Conservation (phyloP, 1,140 invertebrate species). For the Trichogramma pretiosum region DNA sequence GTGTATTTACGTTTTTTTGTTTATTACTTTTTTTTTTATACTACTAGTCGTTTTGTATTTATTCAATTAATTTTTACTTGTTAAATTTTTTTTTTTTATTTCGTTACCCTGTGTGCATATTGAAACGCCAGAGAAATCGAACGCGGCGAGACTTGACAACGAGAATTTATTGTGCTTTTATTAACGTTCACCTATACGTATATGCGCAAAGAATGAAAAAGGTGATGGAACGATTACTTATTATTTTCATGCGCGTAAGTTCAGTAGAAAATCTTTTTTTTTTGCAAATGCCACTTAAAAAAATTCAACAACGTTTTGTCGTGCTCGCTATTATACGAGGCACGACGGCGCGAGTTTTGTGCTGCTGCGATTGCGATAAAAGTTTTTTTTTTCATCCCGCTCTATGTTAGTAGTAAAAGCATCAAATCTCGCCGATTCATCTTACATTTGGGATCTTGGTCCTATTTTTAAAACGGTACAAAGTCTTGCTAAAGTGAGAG, state of each 20-base stretch:
- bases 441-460: slow-evolving; percentile 30
- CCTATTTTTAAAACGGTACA: slow-evolving; percentile 26
- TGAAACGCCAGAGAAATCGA: slow-evolving; percentile 28
- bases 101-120: slow-evolving; percentile 40
- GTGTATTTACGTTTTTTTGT: not conserved
- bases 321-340: not conserved
- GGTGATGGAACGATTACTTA: no score
- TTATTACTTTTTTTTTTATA: no score
- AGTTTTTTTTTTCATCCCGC: no score
- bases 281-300: not conserved
- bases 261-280: not conserved
- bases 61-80: no score
- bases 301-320: not conserved
- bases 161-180: slow-evolving; percentile 7
- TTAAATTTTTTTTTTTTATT: slow-evolving; percentile 33
- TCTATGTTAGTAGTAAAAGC: not conserved
- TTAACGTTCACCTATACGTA: no score
- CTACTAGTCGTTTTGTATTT: no score
- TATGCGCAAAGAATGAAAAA: no score
- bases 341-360: no score
- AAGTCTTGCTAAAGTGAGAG: slow-evolving; percentile 6
- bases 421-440: slow-evolving; percentile 15
- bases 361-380: no score
- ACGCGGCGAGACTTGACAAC: slow-evolving; percentile 22
- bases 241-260: not conserved